Evolutionary conservation across 2,888 invertebrate genomes (phyloP).

Genomic region (Dryobotodes eremita): DNA sequence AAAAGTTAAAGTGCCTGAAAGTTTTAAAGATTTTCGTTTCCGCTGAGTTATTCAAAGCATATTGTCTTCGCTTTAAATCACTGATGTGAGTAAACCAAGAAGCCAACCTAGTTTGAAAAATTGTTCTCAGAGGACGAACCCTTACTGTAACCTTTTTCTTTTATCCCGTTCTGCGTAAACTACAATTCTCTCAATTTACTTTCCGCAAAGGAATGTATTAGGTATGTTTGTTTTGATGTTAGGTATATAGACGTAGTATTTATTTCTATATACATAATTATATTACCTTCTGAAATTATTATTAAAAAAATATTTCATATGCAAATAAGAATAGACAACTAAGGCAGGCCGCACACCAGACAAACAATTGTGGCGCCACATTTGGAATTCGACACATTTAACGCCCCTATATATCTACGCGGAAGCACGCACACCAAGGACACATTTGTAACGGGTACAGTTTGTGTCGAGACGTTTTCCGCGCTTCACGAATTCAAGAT

Average conservation of each 20-base stretch:
- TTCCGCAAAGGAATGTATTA: slow-evolving; percentile 75
- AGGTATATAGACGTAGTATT: neutral
- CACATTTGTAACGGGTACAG: too few species aligned
- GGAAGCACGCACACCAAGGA: too few species aligned
- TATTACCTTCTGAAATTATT: neutral
- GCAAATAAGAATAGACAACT: too few species aligned
- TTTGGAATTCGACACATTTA: neutral
- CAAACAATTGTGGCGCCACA: too few species aligned
- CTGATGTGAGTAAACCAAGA: slow-evolving; percentile 80
- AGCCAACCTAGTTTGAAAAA: slow-evolving; percentile 85
- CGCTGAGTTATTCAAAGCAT: slow-evolving; percentile 66
- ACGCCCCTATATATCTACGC: neutral
- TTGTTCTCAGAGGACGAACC: slow-evolving; percentile 82
- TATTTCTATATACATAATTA: neutral
- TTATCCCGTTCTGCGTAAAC: slow-evolving; percentile 76
- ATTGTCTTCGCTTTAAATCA: slow-evolving; percentile 78
- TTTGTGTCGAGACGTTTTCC: too few species aligned
- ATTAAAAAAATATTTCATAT: too few species aligned
- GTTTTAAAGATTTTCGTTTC: slow-evolving; percentile 63
- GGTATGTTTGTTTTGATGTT: slow-evolving; percentile 53
- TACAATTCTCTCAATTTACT: slow-evolving; percentile 82
- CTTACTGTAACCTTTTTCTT: slow-evolving; percentile 79
- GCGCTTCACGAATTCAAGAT: too few species aligned
- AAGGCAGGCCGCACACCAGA: too few species aligned
- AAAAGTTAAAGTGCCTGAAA: slow-evolving; percentile 57